phyloP scores from a whole-genome alignment of 2,113 vertebrate species.

The Antennarius striatus region DNA sequence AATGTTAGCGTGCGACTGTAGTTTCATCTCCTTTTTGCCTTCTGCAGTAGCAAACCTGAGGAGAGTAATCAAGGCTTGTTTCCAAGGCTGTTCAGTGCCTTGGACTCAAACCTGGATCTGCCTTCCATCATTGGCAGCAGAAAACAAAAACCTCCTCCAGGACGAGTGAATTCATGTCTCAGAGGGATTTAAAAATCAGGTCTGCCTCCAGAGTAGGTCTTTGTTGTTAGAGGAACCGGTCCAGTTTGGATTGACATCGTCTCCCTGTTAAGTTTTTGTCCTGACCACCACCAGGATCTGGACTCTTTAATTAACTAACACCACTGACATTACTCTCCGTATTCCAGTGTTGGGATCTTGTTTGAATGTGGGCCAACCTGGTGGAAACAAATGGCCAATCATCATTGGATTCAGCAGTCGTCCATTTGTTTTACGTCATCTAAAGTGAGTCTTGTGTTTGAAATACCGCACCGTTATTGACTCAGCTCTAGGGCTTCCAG shows the following conservation, averaged over 20 bases:
- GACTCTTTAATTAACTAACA: conserved; percentile 59
- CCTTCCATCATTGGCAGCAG: conserved; percentile 16
- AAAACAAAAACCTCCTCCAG: conserved; percentile 6
- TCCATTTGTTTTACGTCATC: conserved; percentile 45
- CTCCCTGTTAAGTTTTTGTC: not conserved
- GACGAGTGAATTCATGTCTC: conserved; percentile 15
- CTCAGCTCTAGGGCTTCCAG: conserved; percentile 29
- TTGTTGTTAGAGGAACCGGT: no score
- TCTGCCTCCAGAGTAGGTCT: no score
- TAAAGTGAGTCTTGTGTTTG: conserved; percentile 33
- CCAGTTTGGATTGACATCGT: not conserved
- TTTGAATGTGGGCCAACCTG: conserved; percentile 52
- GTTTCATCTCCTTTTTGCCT: not conserved
- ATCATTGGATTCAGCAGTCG: conserved; percentile 23
- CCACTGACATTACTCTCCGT: conserved; percentile 35
- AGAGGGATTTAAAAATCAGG: conserved; percentile 1
- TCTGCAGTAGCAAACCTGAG: conserved; percentile 11
- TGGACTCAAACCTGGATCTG: conserved; percentile 12
- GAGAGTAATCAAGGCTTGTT: conserved; percentile 17
- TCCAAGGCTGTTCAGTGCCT: conserved; percentile 19
- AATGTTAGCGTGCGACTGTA: not conserved
- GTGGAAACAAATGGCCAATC: conserved; percentile 48
- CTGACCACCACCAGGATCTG: conserved; percentile 20
- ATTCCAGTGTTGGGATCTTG: conserved; percentile 30
- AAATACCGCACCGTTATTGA: conserved; percentile 45